phyloP scores from a whole-genome alignment of 2,888 invertebrate genomes.

The Sussaba pulchella region DNA sequence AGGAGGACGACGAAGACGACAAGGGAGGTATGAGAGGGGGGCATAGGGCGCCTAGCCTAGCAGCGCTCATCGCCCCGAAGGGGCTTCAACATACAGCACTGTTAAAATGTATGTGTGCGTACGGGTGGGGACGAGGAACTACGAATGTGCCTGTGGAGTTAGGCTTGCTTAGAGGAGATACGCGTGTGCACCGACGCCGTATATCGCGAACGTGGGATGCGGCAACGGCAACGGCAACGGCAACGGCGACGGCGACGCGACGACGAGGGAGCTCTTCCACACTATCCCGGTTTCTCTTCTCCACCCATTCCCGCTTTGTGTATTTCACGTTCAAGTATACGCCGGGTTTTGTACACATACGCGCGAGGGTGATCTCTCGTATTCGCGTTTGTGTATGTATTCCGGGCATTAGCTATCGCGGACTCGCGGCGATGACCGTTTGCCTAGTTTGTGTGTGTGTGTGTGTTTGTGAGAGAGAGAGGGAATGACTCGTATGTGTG shows the following conservation, averaged over 20 bases:
- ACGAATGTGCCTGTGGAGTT: slow-evolving; percentile 27
- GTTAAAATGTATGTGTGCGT: neutral
- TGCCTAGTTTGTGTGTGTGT: too few relatives aligned
- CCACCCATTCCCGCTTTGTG: slow-evolving; percentile 1
- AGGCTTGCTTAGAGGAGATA: slow-evolving; percentile 58
- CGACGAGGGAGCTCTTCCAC: slow-evolving; percentile 54
- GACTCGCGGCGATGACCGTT: slow-evolving; percentile 34
- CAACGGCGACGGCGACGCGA: too few relatives aligned
- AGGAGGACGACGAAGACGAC: slow-evolving; percentile 52
- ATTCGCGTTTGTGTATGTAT: too few relatives aligned
- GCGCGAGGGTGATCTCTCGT: too few relatives aligned
- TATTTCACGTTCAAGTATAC: slow-evolving; percentile 6
- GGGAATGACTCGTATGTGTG: slow-evolving; percentile 44
- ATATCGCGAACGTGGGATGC: slow-evolving; percentile 60
- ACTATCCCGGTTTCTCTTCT: slow-evolving; percentile 58
- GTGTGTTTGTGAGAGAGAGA: slow-evolving; percentile 37
- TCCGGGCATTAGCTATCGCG: neutral
- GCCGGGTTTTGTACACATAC: neutral
- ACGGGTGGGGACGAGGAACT: neutral
- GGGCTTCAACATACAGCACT: slow-evolving; percentile 75
- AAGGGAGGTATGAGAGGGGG: slow-evolving; percentile 47
- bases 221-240: too few relatives aligned
- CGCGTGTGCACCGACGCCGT: slow-evolving; percentile 59
- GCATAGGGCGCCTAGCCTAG: slow-evolving; percentile 75
- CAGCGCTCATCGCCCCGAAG: slow-evolving; percentile 79